These are phyloP conservation scores for Drosophila vallismaia DNA, from an alignment of 2,888 invertebrate genomes.

Conservation along the genomic window DNA sequence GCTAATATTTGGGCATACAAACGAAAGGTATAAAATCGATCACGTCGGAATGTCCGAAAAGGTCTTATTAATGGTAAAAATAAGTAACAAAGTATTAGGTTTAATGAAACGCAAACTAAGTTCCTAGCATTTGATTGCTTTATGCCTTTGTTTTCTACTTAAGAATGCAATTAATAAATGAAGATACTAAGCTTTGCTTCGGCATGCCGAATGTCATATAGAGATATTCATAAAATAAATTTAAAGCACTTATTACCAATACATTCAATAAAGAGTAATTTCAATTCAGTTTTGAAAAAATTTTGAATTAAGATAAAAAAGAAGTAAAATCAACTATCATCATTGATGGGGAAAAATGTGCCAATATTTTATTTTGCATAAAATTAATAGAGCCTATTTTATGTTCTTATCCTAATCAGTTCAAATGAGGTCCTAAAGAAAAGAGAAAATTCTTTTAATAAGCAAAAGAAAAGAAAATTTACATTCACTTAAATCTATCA, in stretches of 20 bases:
- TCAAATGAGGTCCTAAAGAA: neutral
- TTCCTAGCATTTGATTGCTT: slow-evolving; percentile 77
- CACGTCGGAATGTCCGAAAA: neutral
- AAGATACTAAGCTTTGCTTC: slow-evolving; percentile 28
- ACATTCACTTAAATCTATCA: slow-evolving; percentile 4
- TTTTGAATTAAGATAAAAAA: slow-evolving; percentile 5
- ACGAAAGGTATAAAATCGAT: neutral
- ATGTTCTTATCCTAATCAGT: neutral
- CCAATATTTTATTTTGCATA: slow-evolving; percentile 39
- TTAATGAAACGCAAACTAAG: slow-evolving; percentile 72
- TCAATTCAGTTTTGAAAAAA: slow-evolving; percentile 6
- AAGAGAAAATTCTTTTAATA: neutral
- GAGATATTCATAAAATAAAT: slow-evolving; percentile 2
- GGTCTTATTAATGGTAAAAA: slow-evolving; percentile 2
- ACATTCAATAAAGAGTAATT: neutral
- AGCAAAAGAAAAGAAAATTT: neutral
- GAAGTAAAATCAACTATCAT: neutral
- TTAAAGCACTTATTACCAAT: slow-evolving; percentile 5
- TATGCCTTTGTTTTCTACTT: slow-evolving; percentile 72
- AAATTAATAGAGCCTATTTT: slow-evolving; percentile 3
- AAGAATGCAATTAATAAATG: slow-evolving; percentile 38
- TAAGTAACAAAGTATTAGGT: slow-evolving; percentile 42
- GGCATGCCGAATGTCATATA: slow-evolving; percentile 39
- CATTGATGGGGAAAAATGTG: slow-evolving; percentile 28
- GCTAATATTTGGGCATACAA: slow-evolving; percentile 10